Conservation (phyloP, 2,888 invertebrate species). For the Dioctria rufipes region DNA sequence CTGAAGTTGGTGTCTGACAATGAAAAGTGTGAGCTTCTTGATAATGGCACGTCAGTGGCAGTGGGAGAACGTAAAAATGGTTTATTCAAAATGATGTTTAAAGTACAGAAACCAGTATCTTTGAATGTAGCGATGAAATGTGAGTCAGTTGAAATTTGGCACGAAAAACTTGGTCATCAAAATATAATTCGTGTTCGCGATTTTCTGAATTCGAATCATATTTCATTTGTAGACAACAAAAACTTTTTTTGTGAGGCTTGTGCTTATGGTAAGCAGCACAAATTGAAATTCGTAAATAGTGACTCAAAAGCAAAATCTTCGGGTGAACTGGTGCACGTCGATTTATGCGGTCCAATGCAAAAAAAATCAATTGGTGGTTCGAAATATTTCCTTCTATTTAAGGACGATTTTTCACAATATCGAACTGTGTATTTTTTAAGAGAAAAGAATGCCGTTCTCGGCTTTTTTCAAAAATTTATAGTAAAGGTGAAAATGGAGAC, state of each 20-base stretch:
- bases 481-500: too few relatives aligned
- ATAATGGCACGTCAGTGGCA: background rate
- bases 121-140: background rate
- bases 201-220: too few relatives aligned
- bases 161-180: conserved; percentile 61
- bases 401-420: conserved; percentile 40
- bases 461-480: too few relatives aligned
- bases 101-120: background rate
- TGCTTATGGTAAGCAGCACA: background rate
- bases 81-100: conserved; percentile 17
- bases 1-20: background rate
- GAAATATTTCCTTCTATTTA: conserved; percentile 37
- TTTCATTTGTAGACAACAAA: too few relatives aligned
- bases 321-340: too few relatives aligned
- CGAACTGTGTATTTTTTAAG: conserved; percentile 31
- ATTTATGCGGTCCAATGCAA: conserved; percentile 46
- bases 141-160: conserved; percentile 58
- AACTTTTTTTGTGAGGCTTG: background rate
- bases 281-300: too few relatives aligned
- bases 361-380: background rate
- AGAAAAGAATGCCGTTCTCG: too few relatives aligned
- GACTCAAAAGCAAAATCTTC: too few relatives aligned
- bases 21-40: background rate
- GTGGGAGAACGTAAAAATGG: background rate
- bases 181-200: conserved; percentile 58